A percentile compares a stretch with the other conserved stretches of the same genome.
Conservation (phyloP, 2,797 vertebrate genomes). For the Pelobates cultripes region DNA sequence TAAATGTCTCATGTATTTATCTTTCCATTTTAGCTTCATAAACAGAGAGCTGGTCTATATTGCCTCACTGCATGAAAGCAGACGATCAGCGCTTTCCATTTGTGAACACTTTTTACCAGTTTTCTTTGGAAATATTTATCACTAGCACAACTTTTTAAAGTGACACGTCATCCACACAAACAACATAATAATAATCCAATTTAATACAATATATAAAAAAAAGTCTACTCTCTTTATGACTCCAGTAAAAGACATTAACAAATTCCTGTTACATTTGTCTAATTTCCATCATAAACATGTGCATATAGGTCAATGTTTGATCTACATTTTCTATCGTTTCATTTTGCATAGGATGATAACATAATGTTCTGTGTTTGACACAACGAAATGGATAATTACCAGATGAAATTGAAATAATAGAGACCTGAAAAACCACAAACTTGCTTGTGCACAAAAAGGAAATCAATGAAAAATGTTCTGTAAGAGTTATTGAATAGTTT, state of each 20-base stretch:
- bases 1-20: constrained; percentile 59
- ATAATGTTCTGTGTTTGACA: neutral
- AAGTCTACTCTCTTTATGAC: too few relatives aligned
- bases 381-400: neutral
- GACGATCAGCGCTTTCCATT: constrained; percentile 1
- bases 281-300: neutral
- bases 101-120: too few relatives aligned
- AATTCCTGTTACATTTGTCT: too few relatives aligned
- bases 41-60: constrained; percentile 21
- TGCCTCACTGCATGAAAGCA: constrained; percentile 6
- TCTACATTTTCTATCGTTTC: neutral
- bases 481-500: constrained; percentile 22
- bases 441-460: constrained; percentile 17
- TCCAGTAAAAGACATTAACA: too few relatives aligned
- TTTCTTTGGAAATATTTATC: too few relatives aligned
- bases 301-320: neutral
- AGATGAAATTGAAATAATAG: constrained; percentile 17
- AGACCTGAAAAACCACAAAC: constrained; percentile 4
- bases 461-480: constrained; percentile 35
- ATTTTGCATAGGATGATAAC: neutral
- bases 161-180: too few relatives aligned
- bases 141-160: too few relatives aligned
- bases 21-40: constrained; percentile 36
- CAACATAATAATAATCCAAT: too few relatives aligned
- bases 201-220: too few relatives aligned